Conservation (phyloP, 2,888 invertebrate species). For the Osedax frankpressi region DNA sequence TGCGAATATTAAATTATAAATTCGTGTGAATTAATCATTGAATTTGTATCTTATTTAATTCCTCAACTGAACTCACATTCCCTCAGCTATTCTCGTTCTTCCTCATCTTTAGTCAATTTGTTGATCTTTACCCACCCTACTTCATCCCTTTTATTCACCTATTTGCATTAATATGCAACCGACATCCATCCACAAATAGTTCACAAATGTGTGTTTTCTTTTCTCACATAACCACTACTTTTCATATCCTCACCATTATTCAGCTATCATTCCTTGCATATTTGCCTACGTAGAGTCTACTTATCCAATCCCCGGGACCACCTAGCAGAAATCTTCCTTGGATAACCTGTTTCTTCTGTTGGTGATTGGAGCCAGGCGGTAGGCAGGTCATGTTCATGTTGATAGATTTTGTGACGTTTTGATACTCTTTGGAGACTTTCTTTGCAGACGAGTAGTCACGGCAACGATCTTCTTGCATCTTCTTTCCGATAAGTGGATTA, state of each 20-base stretch:
- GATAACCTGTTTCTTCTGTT: constrained; percentile 76
- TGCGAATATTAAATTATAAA: too few relatives aligned
- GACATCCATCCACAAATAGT: too few relatives aligned
- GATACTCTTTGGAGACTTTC: constrained; percentile 86
- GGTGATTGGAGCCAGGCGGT: constrained; percentile 73
- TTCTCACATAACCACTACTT: constrained; percentile 8
- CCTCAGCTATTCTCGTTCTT: too few relatives aligned
- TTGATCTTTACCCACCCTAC: too few relatives aligned
- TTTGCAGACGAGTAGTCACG: constrained; percentile 95
- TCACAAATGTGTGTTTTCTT: too few relatives aligned
- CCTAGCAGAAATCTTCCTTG: not conserved
- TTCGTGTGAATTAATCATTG: too few relatives aligned
- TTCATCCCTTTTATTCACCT: too few relatives aligned
- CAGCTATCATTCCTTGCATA: not conserved
- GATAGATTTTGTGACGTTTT: constrained; percentile 78
- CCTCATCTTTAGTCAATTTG: too few relatives aligned
- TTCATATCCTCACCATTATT: not conserved
- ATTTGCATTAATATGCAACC: too few relatives aligned
- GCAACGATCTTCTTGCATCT: constrained; percentile 86
- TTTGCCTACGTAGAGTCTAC: not conserved
- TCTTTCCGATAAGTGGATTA: constrained; percentile 77
- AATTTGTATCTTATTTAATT: too few relatives aligned
- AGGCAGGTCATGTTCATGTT: constrained; percentile 89
- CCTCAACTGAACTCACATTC: too few relatives aligned
- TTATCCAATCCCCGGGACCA: not conserved